Percentiles rank a stretch among this genome's conserved stretches.
phyloP scores from a whole-genome alignment of 2,113 vertebrate genomes.

The Zosterops borbonicus region DNA sequence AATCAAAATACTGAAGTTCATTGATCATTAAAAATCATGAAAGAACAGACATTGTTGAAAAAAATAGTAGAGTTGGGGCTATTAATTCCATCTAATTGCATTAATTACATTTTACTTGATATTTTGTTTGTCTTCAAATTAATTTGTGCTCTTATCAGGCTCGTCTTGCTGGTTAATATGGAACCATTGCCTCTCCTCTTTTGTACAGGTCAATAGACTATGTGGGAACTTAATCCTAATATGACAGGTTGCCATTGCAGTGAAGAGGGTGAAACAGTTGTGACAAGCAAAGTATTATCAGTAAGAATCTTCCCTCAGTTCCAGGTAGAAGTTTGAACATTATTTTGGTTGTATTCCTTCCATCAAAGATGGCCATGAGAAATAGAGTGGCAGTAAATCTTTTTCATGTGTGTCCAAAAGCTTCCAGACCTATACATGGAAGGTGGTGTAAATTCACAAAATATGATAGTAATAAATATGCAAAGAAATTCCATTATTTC shows the following conservation, averaged over 20 bases:
- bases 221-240: not conserved
- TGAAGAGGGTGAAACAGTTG: not conserved
- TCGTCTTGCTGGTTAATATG: not conserved
- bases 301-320: not conserved
- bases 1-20: not conserved
- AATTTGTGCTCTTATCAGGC: not conserved
- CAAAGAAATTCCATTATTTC: not conserved
- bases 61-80: not conserved
- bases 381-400: not conserved
- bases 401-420: not conserved
- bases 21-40: not conserved
- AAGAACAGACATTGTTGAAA: not conserved
- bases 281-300: not conserved
- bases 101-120: not conserved
- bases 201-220: not conserved
- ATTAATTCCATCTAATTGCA: not conserved
- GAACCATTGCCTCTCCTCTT: not conserved
- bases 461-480: not conserved
- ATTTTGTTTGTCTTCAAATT: not conserved
- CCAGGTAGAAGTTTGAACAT: not conserved
- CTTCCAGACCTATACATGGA: not conserved
- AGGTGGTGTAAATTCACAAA: not conserved
- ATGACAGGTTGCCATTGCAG: not conserved
- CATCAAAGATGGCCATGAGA: not conserved
- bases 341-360: not conserved